Base-by-base conservation (phyloP, 2,113 vertebrate species). In the Neodon shergylaensis region DNA sequence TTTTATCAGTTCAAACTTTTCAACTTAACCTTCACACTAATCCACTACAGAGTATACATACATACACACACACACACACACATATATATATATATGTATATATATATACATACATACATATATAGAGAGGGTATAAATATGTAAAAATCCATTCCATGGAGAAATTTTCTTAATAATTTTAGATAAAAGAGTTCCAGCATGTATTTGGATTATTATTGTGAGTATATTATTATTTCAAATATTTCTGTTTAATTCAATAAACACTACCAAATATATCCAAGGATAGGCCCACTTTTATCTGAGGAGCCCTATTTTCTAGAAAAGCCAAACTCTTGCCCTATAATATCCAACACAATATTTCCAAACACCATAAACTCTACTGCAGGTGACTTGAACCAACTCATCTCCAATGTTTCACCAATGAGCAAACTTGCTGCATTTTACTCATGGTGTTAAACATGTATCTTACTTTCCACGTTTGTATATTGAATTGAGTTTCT, bases 221-320 rank as follows among this genome's bases (percentile, higher is more conserved):
- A 39, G 42, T 61, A 63, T 39, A 83, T 42, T 77, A 72, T 47
- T 68, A 79, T 76, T 88, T 72, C 36, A 94, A 44, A 0, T 39
- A 52, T 28, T 22, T 88, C 44, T 78, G 44, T 85, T 97, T 95
- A 86, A 85, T 84, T 91, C 21, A 77, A 58, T 81, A 85, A 78
- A 63, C 33, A 4, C 28, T 94, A 33, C 47, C 84, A 7, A 52
- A 92, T 42, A 42, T 7, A 24, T 47, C 66, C 65, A 91, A 92
- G n/a, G 76, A 19, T 7, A 73, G 44, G 2, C 12, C 8, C 7
- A 63, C 31, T 17, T 70, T 14, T 44, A 63, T 85, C 19, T 63
- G 28, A 83, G 82, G 39, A 91, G 8, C 5, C n/a, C 22, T 63
- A 33, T 8, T 11, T 36, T 22, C 42, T 85, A 17, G 9, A 5